Percentiles rank a stretch among this genome's conserved stretches.
phyloP scores from a whole-genome alignment of 1,140 invertebrate genomes.

The Melipona quadrifasciata region DNA sequence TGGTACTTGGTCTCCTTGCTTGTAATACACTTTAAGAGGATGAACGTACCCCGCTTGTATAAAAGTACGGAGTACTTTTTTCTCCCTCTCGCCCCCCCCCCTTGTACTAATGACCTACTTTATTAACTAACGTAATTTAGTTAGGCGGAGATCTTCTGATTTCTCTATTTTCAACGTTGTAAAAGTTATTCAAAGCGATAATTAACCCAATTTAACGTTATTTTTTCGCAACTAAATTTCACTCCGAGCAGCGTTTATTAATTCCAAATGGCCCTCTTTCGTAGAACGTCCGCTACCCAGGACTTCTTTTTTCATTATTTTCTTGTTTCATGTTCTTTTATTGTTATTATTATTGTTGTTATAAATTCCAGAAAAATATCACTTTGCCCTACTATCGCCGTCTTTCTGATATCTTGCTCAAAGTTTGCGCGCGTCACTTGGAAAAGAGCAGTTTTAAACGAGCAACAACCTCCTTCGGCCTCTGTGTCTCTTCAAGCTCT shows the following conservation, averaged over 20 bases:
- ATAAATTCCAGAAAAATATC: neutral
- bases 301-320: neutral
- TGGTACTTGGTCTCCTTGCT: neutral
- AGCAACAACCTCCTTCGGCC: neutral
- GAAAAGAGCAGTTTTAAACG: neutral
- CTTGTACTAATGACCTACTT: neutral
- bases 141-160: neutral
- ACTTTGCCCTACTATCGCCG: neutral
- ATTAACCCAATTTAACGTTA: neutral
- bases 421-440: neutral
- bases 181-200: neutral
- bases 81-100: too few relatives aligned
- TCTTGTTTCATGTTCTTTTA: neutral
- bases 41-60: neutral
- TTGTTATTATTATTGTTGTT: too few relatives aligned
- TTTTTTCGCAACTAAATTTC: neutral
- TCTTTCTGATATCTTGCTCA: too few relatives aligned
- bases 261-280: neutral
- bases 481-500: neutral
- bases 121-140: neutral
- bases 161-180: neutral
- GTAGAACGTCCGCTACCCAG: neutral
- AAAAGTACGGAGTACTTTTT: neutral
- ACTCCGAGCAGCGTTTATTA: neutral
- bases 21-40: neutral